Evolutionary conservation across 2,113 vertebrate species (phyloP), one percentile per base, ranked within the genome.

Genomic region (Haplochromis vanheusdeni): DNA sequence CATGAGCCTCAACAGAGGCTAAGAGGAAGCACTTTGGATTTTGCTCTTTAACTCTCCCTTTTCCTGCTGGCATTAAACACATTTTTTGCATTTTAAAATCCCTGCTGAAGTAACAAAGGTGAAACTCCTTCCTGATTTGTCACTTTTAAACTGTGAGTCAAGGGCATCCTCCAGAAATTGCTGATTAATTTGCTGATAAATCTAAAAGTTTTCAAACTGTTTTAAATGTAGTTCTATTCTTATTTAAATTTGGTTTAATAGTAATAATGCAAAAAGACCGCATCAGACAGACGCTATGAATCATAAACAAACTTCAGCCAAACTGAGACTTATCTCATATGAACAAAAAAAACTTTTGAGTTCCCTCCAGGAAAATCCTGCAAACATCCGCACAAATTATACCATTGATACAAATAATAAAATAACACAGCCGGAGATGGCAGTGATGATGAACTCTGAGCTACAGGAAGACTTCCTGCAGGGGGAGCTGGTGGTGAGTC

Each of bases 21-120:
- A 42, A 65, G 5, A 87, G 86, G 87, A 94, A 91, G 89, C 89
- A 87, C 91, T 77, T 77, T 51, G 73, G 82, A 56, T 89, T 80
- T 31, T 33, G 85, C 55, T 81, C 80, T 60, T 81, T 47, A 87
- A 82, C 19, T 80, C 33, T 62, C 45, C 19, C 21, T 26, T 37
- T 45, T 60, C 26, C 49, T 89, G 90, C 65, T 91, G 91, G 75
- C 65, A 40, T 89, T 33, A 13, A 6, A 52, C n/a, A 47, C 23
- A 70, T 7, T 83, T 82, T 80, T 68, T 56, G 52, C 37, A 23
- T 73, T 26, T n/a, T 77, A 31, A 70, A 70, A 86, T 83, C 83
- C 73, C 81, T 87, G 84, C 83, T 81, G 80, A 88, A 83, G 45
- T 11, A 58, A 4, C 58, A 7, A 51, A 68, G 17, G 81, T 86